These are phyloP conservation scores for Ctenomys sociabilis DNA, from an alignment of 2,113 vertebrate genomes.

Conservation along the genomic window DNA sequence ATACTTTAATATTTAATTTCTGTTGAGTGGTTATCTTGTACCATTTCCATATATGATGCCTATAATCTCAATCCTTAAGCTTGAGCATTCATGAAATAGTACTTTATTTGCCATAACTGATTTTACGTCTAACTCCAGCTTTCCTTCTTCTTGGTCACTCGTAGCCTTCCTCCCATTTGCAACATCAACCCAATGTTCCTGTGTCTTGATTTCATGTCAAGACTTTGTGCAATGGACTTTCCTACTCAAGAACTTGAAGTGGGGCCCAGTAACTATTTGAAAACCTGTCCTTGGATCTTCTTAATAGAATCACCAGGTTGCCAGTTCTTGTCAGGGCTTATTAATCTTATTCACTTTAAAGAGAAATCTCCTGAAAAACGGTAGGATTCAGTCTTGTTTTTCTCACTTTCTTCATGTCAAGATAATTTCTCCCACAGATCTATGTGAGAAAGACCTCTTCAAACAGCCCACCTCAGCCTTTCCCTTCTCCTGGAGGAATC, in stretches of 20 bases:
- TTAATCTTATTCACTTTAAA: neutral
- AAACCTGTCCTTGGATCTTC: neutral
- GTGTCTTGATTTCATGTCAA: neutral
- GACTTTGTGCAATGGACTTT: neutral
- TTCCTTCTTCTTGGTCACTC: neutral
- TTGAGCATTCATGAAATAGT: neutral
- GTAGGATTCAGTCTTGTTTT: neutral
- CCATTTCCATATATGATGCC: neutral
- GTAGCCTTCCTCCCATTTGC: neutral
- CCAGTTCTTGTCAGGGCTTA: neutral
- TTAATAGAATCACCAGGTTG: neutral
- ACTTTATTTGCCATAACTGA: neutral
- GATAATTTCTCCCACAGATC: neutral
- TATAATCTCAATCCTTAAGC: neutral
- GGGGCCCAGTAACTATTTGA: neutral
- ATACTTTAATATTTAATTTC: constrained; percentile 31
- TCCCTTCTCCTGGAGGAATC: constrained; percentile 1
- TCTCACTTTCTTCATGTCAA: constrained; percentile 7
- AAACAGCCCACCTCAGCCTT: neutral
- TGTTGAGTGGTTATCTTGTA: neutral
- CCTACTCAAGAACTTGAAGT: neutral
- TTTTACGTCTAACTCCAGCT: constrained; percentile 19
- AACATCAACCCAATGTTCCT: neutral
- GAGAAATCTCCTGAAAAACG: neutral
- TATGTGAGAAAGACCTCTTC: neutral